A percentile compares a stretch with the other conserved stretches of the same genome.
phyloP scores from a whole-genome alignment of 2,797 vertebrate species.

The Lutjanus campechanus region DNA sequence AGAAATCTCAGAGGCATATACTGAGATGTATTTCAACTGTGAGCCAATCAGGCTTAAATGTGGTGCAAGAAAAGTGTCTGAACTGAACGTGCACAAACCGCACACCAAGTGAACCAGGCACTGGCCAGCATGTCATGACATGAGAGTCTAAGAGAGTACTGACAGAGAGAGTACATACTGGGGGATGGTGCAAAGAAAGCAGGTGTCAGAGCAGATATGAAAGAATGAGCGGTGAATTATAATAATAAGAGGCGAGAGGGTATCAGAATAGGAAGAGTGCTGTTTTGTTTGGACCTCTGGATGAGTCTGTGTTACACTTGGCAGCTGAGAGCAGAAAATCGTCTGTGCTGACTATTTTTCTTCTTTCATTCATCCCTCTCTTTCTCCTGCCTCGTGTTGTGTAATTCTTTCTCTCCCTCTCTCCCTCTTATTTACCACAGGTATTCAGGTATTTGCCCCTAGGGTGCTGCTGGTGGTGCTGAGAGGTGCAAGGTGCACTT shows the following conservation, averaged over 20 bases:
- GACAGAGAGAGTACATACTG: conserved; percentile 15
- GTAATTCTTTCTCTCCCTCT: conserved; percentile 46
- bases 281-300: conserved; percentile 49
- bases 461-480: conserved; percentile 70
- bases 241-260: conserved; percentile 16
- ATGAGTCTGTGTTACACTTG: conserved; percentile 57
- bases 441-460: conserved; percentile 83
- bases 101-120: conserved; percentile 30
- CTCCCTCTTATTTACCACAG: conserved; percentile 68
- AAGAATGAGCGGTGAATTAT: conserved; percentile 25
- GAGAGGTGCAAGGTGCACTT: conserved; percentile 88
- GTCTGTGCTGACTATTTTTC: conserved; percentile 36
- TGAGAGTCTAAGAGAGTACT: conserved; percentile 37
- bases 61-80: conserved; percentile 28
- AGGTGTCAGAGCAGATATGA: conserved; percentile 41
- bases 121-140: conserved; percentile 69
- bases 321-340: conserved; percentile 55
- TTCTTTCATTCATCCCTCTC: conserved; percentile 30
- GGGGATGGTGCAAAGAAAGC: conserved; percentile 28
- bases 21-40: conserved; percentile 10
- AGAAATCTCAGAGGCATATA: not conserved
- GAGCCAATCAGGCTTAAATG: conserved; percentile 23
- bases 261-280: conserved; percentile 15
- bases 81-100: conserved; percentile 34
- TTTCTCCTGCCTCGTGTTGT: conserved; percentile 46